Percentiles rank a stretch among this genome's conserved stretches.
Conservation (phyloP, 2,888 invertebrate genomes). For the Steinernema scapterisci region DNA sequence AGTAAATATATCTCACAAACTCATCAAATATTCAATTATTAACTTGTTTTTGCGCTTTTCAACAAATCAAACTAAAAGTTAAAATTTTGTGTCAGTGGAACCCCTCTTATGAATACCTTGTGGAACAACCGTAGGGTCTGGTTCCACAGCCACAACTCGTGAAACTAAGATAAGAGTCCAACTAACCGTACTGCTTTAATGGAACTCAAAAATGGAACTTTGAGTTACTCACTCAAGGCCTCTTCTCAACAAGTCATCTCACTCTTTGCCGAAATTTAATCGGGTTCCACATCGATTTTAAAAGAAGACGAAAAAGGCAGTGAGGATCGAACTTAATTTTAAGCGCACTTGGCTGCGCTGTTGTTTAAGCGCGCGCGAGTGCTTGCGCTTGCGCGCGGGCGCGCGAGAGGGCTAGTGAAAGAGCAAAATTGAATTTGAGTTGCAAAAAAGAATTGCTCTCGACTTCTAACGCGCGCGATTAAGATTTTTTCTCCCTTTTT, state of each 20-base stretch:
- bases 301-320: slow-evolving; percentile 16
- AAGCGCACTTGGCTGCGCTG: slow-evolving; percentile 2
- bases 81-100: no score
- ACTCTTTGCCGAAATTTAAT: slow-evolving; percentile 25
- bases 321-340: slow-evolving; percentile 30
- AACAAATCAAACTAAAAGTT: no score
- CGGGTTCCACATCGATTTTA: slow-evolving; percentile 31
- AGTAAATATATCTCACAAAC: slow-evolving; percentile 3
- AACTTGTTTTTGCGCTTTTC: background rate
- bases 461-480: slow-evolving; percentile 29
- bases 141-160: no score
- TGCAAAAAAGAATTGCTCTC: slow-evolving; percentile 29
- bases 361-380: background rate
- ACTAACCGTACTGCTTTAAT: no score
- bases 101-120: no score
- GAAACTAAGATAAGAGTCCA: no score
- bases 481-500: slow-evolving; percentile 22
- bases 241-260: background rate
- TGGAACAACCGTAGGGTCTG: no score
- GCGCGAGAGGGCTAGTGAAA: slow-evolving; percentile 1
- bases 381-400: background rate
- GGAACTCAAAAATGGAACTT: background rate
- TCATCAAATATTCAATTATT: slow-evolving; percentile 28
- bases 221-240: background rate
- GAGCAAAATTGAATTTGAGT: slow-evolving; percentile 25